Conservation (phyloP, 2,888 invertebrate genomes). For the Leucoptera coffeella region DNA sequence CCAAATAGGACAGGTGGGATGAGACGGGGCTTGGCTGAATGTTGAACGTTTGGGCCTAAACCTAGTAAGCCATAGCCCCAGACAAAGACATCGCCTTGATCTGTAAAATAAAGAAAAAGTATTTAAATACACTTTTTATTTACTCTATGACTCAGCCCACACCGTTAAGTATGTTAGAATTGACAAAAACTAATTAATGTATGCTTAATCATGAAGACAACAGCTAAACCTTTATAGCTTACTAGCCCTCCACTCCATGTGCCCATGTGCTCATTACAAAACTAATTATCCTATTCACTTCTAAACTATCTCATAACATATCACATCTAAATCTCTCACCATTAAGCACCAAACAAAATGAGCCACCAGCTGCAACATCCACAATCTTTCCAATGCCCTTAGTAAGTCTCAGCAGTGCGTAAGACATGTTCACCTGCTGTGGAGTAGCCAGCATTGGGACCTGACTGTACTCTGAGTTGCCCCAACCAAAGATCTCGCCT, state of each 20-base stretch:
- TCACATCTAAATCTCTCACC: constrained; percentile 51
- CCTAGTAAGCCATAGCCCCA: constrained; percentile 96
- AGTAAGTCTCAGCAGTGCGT: constrained; percentile 53
- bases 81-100: constrained; percentile 75
- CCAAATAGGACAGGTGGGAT: constrained; percentile 83
- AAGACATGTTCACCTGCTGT: constrained; percentile 71
- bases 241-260: too few species aligned
- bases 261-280: too few species aligned
- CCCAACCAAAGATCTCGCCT: constrained; percentile 95
- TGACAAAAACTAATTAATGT: too few species aligned
- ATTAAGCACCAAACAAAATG: constrained; percentile 78
- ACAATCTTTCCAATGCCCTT: constrained; percentile 66
- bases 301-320: too few species aligned
- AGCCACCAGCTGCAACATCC: constrained; percentile 81
- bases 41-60: constrained; percentile 72
- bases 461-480: constrained; percentile 91
- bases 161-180: too few species aligned
- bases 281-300: too few species aligned
- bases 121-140: too few species aligned
- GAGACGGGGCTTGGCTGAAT: constrained; percentile 58
- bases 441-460: constrained; percentile 45
- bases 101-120: constrained; percentile 31
- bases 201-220: too few species aligned
- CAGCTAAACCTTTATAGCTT: too few species aligned
- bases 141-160: too few species aligned